Evolutionary conservation across 1,140 invertebrate genomes (phyloP).

Genomic region (Pomphorhynchus laevis): DNA sequence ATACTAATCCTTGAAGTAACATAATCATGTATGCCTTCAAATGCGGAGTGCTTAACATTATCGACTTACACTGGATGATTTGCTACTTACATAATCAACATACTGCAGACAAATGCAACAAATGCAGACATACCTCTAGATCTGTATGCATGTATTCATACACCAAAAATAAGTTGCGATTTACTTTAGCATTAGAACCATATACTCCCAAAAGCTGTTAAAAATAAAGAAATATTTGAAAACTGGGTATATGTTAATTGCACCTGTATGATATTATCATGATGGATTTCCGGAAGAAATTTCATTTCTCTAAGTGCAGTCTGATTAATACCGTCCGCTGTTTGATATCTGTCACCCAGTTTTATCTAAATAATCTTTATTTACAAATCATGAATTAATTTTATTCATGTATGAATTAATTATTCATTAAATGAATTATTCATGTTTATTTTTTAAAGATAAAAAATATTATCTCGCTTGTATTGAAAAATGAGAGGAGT

Average conservation of each 20-base stretch:
- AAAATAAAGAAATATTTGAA: conserved; percentile 7
- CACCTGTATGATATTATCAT: conserved; percentile 65
- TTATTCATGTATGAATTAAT: too few species aligned
- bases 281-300: conserved; percentile 62
- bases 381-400: too few species aligned
- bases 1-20: conserved; percentile 67
- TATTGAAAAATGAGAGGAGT: too few species aligned
- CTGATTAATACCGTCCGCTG: conserved; percentile 79
- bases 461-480: neutral
- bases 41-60: conserved; percentile 54
- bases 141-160: conserved; percentile 99
- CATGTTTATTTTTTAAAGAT: neutral
- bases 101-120: neutral
- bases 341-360: conserved; percentile 58
- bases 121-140: conserved; percentile 29
- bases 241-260: neutral
- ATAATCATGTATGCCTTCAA: conserved; percentile 81
- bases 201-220: conserved; percentile 46
- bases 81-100: conserved; percentile 15
- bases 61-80: conserved; percentile 28
- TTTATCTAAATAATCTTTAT: too few species aligned
- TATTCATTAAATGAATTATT: too few species aligned
- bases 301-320: conserved; percentile 93
- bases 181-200: conserved; percentile 31
- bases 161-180: conserved; percentile 79